Percentiles rank a stretch among this genome's conserved stretches.
These are phyloP conservation scores for Chloroclystis v-ata DNA, from an alignment of 2,888 invertebrate species.

Conservation along the genomic window DNA sequence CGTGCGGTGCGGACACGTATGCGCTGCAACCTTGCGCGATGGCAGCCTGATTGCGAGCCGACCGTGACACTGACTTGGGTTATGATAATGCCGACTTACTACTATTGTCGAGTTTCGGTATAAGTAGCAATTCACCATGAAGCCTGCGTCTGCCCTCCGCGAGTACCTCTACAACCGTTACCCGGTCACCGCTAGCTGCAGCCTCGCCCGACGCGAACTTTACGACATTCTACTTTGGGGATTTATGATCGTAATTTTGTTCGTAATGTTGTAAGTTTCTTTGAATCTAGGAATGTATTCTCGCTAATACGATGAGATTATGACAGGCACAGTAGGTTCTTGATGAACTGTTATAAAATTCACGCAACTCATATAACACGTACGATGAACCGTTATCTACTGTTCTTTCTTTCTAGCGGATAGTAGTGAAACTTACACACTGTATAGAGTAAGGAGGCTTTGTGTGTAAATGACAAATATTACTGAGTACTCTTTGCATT, in stretches of 20 bases:
- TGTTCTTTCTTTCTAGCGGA: background rate
- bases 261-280: too few species aligned
- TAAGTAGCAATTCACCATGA: slow-evolving; percentile 31
- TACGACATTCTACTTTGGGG: slow-evolving; percentile 48
- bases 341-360: slow-evolving; percentile 5
- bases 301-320: background rate
- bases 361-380: background rate
- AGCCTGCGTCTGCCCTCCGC: slow-evolving; percentile 49
- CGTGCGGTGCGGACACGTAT: slow-evolving; percentile 60
- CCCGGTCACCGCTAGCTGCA: slow-evolving; percentile 66
- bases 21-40: slow-evolving; percentile 66
- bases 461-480: background rate
- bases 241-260: slow-evolving; percentile 42
- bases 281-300: too few species aligned
- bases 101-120: slow-evolving; percentile 46
- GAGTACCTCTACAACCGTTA: slow-evolving; percentile 65
- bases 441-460: background rate
- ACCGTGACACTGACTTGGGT: slow-evolving; percentile 70
- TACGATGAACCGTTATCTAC: slow-evolving; percentile 1
- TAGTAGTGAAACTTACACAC: background rate
- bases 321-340: background rate
- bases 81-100: slow-evolving; percentile 60
- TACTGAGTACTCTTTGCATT: background rate
- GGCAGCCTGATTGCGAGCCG: slow-evolving; percentile 57
- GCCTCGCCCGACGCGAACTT: slow-evolving; percentile 24